Conservation (phyloP, 2,888 invertebrate species). For the Phengaris arion region DNA sequence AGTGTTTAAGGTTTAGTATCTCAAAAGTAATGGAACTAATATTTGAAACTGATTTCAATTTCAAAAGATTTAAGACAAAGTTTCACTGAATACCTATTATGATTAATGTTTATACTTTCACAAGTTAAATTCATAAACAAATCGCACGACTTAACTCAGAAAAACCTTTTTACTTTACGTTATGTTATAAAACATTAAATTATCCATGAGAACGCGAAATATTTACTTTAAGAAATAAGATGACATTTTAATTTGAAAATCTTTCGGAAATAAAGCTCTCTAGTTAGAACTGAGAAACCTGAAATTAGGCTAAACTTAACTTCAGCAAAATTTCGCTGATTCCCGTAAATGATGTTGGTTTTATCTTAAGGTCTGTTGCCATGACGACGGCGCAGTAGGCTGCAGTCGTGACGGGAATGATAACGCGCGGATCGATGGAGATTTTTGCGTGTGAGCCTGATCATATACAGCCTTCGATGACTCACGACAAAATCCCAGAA, state of each 20-base stretch:
- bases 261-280: conserved; percentile 8
- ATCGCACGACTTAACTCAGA: too few species aligned
- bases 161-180: too few species aligned
- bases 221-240: too few species aligned
- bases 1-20: too few species aligned
- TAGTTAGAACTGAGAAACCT: conserved; percentile 19
- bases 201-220: too few species aligned
- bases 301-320: conserved; percentile 1
- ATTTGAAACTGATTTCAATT: background rate
- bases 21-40: too few species aligned
- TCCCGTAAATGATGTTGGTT: conserved; percentile 12
- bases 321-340: background rate
- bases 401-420: conserved; percentile 70
- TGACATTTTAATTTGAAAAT: background rate
- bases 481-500: background rate
- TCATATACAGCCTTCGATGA: conserved; percentile 28
- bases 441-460: conserved; percentile 43
- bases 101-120: background rate
- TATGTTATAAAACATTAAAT: too few species aligned
- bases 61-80: background rate
- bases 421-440: conserved; percentile 64
- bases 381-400: conserved; percentile 71
- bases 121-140: background rate
- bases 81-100: background rate
- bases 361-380: conserved; percentile 48